Conservation (phyloP, 2,888 invertebrate species). For the Perizoma flavofasciatum region DNA sequence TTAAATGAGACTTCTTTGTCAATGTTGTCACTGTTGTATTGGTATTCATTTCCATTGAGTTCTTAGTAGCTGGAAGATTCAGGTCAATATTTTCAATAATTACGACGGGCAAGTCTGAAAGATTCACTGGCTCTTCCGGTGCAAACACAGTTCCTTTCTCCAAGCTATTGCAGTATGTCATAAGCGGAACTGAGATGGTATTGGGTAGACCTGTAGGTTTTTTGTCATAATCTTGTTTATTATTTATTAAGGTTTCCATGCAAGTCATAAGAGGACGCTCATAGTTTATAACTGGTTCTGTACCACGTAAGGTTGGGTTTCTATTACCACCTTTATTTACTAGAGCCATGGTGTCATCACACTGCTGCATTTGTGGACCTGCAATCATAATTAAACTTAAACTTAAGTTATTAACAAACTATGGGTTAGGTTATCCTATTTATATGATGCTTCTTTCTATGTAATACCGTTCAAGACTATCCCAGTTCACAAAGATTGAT, state of each 20-base stretch:
- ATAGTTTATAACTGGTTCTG: conserved; percentile 10
- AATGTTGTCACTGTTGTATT: background rate
- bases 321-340: background rate
- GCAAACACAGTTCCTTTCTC: conserved; percentile 20
- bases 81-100: too few relatives aligned
- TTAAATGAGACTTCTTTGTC: too few relatives aligned
- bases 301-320: background rate
- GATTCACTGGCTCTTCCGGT: conserved; percentile 1
- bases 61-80: background rate
- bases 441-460: too few relatives aligned
- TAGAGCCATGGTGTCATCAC: background rate
- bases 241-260: conserved; percentile 15
- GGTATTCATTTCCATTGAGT: background rate
- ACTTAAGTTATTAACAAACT: too few relatives aligned
- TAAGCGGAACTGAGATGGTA: conserved; percentile 19
- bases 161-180: conserved; percentile 21
- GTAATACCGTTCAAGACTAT: too few relatives aligned
- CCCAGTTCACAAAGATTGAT: too few relatives aligned
- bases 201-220: conserved; percentile 13
- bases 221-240: conserved; percentile 1
- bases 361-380: background rate
- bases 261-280: conserved; percentile 19
- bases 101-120: background rate
- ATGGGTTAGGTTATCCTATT: too few relatives aligned
- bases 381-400: too few relatives aligned